Evolutionary conservation across 2,888 invertebrate genomes (phyloP), one percentile per base, ranked within the genome.

Genomic region (Xanthorhoe designata): DNA sequence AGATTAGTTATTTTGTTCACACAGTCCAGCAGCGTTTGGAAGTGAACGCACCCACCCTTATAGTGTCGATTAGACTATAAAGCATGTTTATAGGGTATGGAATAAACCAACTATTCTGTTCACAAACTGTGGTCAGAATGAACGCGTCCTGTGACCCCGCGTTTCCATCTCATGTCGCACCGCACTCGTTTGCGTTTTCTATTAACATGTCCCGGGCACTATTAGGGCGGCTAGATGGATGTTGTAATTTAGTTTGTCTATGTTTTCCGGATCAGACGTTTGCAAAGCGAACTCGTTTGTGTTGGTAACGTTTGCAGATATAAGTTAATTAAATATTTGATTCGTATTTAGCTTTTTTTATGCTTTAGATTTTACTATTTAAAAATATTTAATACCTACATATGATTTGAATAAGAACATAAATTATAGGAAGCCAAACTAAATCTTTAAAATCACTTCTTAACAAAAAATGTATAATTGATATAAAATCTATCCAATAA

Each of bases 111-210:
- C 51, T n/a, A 17, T 51, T 56, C 19, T 15, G 50, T 29, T 51
- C 29, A 32, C 42, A 15, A 56, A 35, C 56, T 47, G 56, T 61
- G 47, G 55, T 38, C 74, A 60, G 72, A 83, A 70, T 72, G 78
- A 76, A 76, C 74, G 69, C 69, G 81, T 83, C 86, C 86, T 86
- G 82, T 78, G 83, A 84, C 82, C 85, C 78, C 81, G 80, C 78
- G 73, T 76, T 70, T 80, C 82, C 75, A 82, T 86, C 84, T 84
- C 82, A 78, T 82, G 84, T 88, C 84, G 80, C 78, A 79, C 80
- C 84, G 78, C 83, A 86, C 87, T 87, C 85, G 86, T 88, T 89
- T 89, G 84, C 84, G 84, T 88, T 90, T 89, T 88, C 89, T 88
- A 90, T 90, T 89, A 90, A 87, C 87, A 81, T 88, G 83, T 86